Base-by-base conservation (phyloP, 2,797 vertebrate genomes). In the Catharus ustulatus region DNA sequence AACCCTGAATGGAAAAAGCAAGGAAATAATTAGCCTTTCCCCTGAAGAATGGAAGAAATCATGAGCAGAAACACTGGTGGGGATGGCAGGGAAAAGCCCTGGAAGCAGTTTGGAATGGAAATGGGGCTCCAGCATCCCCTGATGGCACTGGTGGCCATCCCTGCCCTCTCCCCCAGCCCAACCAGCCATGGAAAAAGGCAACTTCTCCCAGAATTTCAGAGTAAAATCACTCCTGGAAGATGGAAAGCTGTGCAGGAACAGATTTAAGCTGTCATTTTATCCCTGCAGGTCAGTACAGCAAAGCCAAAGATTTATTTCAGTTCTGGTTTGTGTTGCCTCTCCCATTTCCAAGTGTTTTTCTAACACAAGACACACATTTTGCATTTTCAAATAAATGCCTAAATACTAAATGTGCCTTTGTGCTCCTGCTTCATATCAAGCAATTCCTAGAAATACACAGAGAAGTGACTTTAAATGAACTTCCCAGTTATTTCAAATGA, bases 21-120 rank as follows among this genome's bases (percentile, higher is more conserved):
- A 85, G 94, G 91, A 87, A 96, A 80, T 63, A 85, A 94, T 91
- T 84, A 93, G 24, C 46, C 15, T 67, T 77, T 27, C 24, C 24
- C 30, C 69, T 85, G 61, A 49, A 87, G 79, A 89, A 85, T 7
- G 52, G 36, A 85, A 74, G 61, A 42, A 93, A 90, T 40, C 48
- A 30, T 1, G 32, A 5, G 45, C 36, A 91, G 80, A 62, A 91
- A 63, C 48, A n/a, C 12, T 36, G 43, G 34, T 57, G 88, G 67
- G 24, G 52, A 76, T 10, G 52, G 87, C 63, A 67, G 71, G 55
- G 24, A 40, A 54, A 75, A 55, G 7, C 16, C 58, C 76, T 51
- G 24, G 58, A 36, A 13, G 20, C 26, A 49, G 26, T 30, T 79
- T 63, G 29, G 72, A 51, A 62, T 0, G 38, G 45, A 55, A 69